Evolutionary conservation across 2,113 vertebrate species (phyloP).

Genomic region (Periophthalmodon schlosseri): DNA sequence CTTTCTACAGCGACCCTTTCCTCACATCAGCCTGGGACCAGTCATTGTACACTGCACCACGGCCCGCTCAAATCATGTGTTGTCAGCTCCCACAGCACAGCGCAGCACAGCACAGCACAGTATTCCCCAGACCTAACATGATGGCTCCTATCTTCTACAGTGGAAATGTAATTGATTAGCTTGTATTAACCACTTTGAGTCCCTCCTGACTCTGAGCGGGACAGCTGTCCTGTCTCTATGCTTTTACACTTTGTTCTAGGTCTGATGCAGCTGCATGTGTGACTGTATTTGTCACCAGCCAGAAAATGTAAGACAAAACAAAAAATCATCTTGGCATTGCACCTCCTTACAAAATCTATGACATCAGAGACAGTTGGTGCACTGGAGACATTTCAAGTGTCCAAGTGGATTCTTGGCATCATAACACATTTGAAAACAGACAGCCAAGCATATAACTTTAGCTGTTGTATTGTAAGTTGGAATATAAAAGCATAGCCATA

Average conservation of each 20-base stretch:
- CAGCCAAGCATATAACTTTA: background rate
- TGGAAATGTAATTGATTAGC: constrained; percentile 50
- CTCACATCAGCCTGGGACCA: constrained; percentile 59
- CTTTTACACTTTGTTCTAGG: constrained; percentile 1
- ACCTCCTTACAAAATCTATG: background rate
- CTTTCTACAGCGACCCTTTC: constrained; percentile 60
- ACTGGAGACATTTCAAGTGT: background rate
- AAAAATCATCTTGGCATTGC: background rate
- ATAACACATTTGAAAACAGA: background rate
- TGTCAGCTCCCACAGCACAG: constrained; percentile 34
- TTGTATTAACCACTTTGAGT: constrained; percentile 22
- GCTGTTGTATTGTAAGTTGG: too few relatives aligned
- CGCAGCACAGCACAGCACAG: background rate
- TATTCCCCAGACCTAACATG: constrained; percentile 38
- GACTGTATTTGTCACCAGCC: background rate
- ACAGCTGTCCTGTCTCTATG: constrained; percentile 44
- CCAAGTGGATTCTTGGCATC: background rate
- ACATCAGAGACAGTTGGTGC: background rate
- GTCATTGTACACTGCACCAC: constrained; percentile 45
- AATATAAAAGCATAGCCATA: too few relatives aligned
- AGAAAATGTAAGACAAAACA: background rate
- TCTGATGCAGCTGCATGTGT: background rate
- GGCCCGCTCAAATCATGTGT: constrained; percentile 46
- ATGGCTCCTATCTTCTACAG: constrained; percentile 21
- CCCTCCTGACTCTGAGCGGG: constrained; percentile 22